A percentile compares a stretch with the other conserved stretches of the same genome.
These are phyloP conservation scores for Craterocephalus amniculus DNA, from an alignment of 2,797 vertebrate genomes.

Conservation along the genomic window DNA sequence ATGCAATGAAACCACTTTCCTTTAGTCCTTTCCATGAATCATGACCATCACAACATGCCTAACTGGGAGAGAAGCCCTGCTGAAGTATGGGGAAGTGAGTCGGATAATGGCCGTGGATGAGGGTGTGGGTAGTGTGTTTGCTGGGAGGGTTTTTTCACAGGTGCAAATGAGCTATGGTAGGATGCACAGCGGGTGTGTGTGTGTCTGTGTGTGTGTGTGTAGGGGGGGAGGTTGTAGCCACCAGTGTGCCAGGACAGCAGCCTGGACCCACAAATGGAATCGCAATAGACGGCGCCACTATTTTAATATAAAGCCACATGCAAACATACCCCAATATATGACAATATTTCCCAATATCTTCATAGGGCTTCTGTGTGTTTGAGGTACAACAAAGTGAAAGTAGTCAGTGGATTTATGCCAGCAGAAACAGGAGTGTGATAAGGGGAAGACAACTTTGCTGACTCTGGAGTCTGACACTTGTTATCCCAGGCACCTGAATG, in stretches of 20 bases:
- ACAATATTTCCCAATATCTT: too few relatives aligned
- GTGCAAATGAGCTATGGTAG: conserved; percentile 69
- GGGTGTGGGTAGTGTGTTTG: conserved; percentile 48
- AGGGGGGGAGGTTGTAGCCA: conserved; percentile 39
- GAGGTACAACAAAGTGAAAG: background rate
- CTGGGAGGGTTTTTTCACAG: conserved; percentile 62
- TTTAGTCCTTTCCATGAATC: conserved; percentile 34
- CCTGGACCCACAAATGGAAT: conserved; percentile 47
- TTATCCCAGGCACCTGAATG: conserved; percentile 13
- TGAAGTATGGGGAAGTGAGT: conserved; percentile 56
- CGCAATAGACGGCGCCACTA: conserved; percentile 42
- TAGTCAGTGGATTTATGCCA: background rate
- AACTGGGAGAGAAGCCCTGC: conserved; percentile 32
- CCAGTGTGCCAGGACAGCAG: background rate
- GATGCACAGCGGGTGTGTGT: conserved; percentile 13
- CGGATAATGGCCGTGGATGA: conserved; percentile 35
- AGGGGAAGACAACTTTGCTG: background rate
- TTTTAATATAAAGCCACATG: conserved; percentile 47
- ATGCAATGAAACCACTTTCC: background rate
- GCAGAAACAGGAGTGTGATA: background rate
- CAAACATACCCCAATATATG: conserved; percentile 1
- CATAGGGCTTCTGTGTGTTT: too few relatives aligned
- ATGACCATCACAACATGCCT: conserved; percentile 41
- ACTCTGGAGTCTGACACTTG: background rate
- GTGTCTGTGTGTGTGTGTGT: conserved; percentile 12